Base-by-base conservation (phyloP, 1,140 invertebrate genomes). In the Pteromalus puparum region DNA sequence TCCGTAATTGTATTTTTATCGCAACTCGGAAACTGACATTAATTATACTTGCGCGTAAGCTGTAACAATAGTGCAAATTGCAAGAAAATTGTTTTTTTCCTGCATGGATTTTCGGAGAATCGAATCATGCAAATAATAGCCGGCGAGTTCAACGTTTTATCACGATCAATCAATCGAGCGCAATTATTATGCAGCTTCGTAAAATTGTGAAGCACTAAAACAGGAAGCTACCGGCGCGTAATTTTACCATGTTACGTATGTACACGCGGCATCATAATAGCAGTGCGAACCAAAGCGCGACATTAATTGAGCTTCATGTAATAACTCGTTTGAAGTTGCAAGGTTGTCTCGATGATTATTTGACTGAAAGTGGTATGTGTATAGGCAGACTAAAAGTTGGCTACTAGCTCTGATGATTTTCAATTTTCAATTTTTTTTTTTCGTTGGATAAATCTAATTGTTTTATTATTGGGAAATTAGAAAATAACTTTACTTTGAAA, bases 241-340 rank as follows among this genome's bases (percentile, higher is more conserved):
- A 74, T 74, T 74, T 74, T 18, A 74, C 34, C 2, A 7, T 28
- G 72, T 74, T 74, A 74, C 34, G 72, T 74, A 12, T 34, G 18
- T 38, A 74, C 21, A 42, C 72, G 48, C 15, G 4, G 53, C 18
- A n/a, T n/a, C 7, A n/a, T 61, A 61, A 61, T 61, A 61, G 53
- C 53, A 7, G 53, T 21, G 6, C 21, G 7, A 61, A 61, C 53
- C 21, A n/a, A 61, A 61, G 18, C 18, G 15, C 53, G 21, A n/a
- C 21, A 61, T 61, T 61, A 61, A 61, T 61, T 61, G 53, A 21
- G 53, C 53, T 72, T 13, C 68, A n/a, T n/a, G 68, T n/a, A 21
- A 74, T 42, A 42, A 74, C 34, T 42, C 73, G 53, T 38, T 74
- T 74, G 28, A 74, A 74, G 73, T 34, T 74, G n/a, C 34, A 74